These are phyloP conservation scores for Centropyge bicolor DNA, from an alignment of 2,797 vertebrate genomes.

Conservation along the genomic window DNA sequence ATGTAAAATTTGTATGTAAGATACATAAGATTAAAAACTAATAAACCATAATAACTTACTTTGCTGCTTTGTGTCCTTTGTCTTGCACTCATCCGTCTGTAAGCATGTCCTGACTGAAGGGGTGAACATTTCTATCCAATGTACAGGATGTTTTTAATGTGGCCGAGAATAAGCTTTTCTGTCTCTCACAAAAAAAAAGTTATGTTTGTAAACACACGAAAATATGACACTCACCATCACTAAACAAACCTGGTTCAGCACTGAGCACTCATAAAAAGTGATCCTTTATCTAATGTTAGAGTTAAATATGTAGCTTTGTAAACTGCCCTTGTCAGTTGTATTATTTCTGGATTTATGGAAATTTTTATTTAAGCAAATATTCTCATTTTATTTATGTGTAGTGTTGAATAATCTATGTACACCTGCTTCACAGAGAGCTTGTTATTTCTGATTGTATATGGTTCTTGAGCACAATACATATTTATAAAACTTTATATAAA, in stretches of 20 bases:
- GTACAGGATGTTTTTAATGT: background rate
- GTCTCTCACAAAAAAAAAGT: background rate
- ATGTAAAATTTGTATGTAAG: conserved; percentile 87
- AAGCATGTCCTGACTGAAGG: background rate
- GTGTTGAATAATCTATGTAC: background rate
- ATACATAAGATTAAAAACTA: conserved; percentile 75
- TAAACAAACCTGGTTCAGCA: background rate
- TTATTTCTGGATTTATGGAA: background rate
- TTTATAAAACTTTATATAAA: too few relatives aligned
- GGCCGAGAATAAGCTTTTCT: background rate
- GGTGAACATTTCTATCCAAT: background rate
- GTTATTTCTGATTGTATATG: background rate
- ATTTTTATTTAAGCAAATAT: background rate
- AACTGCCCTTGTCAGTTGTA: background rate
- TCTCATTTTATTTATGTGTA: background rate
- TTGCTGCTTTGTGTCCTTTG: conserved; percentile 29
- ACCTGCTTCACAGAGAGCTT: background rate
- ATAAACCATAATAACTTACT: conserved; percentile 76
- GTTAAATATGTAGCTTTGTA: background rate
- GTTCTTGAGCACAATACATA: background rate
- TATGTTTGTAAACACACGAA: background rate
- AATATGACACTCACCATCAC: background rate
- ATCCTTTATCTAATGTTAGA: background rate
- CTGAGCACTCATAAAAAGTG: background rate
- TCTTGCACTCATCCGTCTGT: background rate